Conservation (phyloP, 2,797 vertebrate species). For the Characodon lateralis region DNA sequence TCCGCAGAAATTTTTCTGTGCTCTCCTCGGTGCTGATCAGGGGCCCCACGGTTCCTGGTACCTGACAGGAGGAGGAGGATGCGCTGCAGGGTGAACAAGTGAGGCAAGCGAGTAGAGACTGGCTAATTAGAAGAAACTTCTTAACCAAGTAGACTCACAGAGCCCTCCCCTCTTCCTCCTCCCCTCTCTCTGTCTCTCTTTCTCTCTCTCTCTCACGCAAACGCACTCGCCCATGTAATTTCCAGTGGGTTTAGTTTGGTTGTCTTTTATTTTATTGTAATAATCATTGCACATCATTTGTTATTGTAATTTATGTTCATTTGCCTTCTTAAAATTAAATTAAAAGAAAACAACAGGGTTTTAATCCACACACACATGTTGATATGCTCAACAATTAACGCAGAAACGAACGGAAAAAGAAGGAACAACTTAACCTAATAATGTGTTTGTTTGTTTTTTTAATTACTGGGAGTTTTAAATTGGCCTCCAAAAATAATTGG, state of each 20-base stretch:
- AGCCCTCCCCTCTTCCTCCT: slow-evolving; percentile 61
- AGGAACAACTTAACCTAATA: neutral
- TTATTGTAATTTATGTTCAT: neutral
- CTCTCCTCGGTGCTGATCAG: neutral
- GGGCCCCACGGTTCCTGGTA: slow-evolving; percentile 37
- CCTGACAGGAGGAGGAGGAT: slow-evolving; percentile 48
- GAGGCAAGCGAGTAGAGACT: slow-evolving; percentile 73
- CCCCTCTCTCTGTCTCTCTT: slow-evolving; percentile 8
- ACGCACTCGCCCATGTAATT: neutral
- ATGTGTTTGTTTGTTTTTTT: neutral
- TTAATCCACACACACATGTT: neutral
- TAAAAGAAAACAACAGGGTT: neutral
- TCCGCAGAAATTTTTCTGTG: slow-evolving; percentile 8
- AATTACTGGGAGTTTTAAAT: slow-evolving; percentile 40
- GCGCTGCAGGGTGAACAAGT: slow-evolving; percentile 72
- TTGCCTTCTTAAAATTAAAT: neutral
- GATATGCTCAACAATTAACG: neutral
- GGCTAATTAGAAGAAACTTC: slow-evolving; percentile 84
- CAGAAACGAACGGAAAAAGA: neutral
- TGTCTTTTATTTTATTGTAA: neutral
- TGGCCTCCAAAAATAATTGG: slow-evolving; percentile 66
- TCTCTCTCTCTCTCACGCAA: neutral
- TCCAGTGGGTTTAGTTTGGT: slow-evolving; percentile 1
- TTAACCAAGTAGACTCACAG: slow-evolving; percentile 75
- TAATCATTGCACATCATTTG: neutral